A percentile compares a stretch with the other conserved stretches of the same genome.
phyloP scores from a whole-genome alignment of 2,888 invertebrate genomes.

The Drosophila pseudotalamancana region DNA sequence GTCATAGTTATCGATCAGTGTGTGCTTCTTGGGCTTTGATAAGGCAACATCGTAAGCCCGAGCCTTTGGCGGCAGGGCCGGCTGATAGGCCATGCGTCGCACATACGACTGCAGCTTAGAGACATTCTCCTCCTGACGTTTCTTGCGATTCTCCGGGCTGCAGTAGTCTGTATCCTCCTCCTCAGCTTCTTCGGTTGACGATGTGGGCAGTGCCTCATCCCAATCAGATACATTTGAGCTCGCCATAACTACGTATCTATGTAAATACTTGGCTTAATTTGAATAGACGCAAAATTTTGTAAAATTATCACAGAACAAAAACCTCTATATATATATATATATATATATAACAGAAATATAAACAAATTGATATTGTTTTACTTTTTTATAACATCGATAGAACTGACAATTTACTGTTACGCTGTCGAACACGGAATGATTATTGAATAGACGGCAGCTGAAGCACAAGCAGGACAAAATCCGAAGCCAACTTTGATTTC shows the following conservation, averaged over 20 bases:
- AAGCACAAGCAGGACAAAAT: background rate
- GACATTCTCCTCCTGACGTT: slow-evolving; percentile 59
- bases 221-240: slow-evolving; percentile 70
- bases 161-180: slow-evolving; percentile 63
- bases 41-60: slow-evolving; percentile 63
- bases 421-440: slow-evolving; percentile 24
- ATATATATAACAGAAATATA: background rate
- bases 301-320: background rate
- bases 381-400: slow-evolving; percentile 5
- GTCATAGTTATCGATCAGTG: slow-evolving; percentile 58
- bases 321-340: too few species aligned
- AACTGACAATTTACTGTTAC: slow-evolving; percentile 47
- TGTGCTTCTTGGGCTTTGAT: slow-evolving; percentile 57
- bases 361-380: slow-evolving; percentile 4
- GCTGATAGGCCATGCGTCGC: slow-evolving; percentile 76
- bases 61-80: slow-evolving; percentile 61
- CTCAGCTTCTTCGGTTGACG: slow-evolving; percentile 41
- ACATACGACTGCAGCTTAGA: slow-evolving; percentile 72
- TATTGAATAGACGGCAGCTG: slow-evolving; percentile 2
- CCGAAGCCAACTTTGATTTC: slow-evolving; percentile 18
- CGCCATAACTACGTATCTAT: slow-evolving; percentile 47
- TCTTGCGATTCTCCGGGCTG: slow-evolving; percentile 46
- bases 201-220: slow-evolving; percentile 69
- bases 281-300: slow-evolving; percentile 5
- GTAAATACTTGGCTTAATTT: background rate